Evolutionary conservation across 37 sponge, comb jelly and placozoan genomes (phyloP), one percentile per base, ranked within the genome.

Genomic region (Corticium candelabrum): DNA sequence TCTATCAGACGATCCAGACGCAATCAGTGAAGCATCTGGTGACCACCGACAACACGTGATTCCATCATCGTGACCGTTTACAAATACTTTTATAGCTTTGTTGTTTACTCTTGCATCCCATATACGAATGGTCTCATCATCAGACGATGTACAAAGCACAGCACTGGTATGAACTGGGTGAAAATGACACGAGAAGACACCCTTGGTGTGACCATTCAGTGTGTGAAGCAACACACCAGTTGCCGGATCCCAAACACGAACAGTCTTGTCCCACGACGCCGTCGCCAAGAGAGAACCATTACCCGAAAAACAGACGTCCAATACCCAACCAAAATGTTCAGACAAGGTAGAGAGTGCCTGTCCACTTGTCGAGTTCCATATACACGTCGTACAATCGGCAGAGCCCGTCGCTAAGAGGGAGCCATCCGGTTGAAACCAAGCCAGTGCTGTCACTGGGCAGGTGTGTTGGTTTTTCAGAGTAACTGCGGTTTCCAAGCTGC

Each of bases 261-360:
- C 78, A 2, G 83, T 84, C 41, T 89, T 85, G 78, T 94, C 95
- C 90, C 90, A 94, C 1, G 90, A 94, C 0, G 90, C 82, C 1
- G 95, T 90, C 37, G 89, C 95, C 37, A 94, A 76, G 1, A 88
- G 74, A 0, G 78, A 40, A 27, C 84, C 86, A 33, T 75, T 74
- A 1, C 39, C 50, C 0, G 91, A 87, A 38, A 94, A 92, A 21
- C 72, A 74, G 3, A 37, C 70, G 33, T 80, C 89, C 27, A 88
- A 78, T 2, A 92, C 93, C 93, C 93, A 92, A 1, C 93, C 93
- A 67, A 62, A 74, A 41, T 88, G 89, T 1, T 83, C 86, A 29
- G 34, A 11, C 32, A 92, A 77, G 1, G 77, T 41, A 38, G 68
- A 29, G 1, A 92, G 68, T 34, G 75, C 72, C 36, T 76, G 41